Percentiles rank a stretch among this genome's conserved stretches.
Conservation (phyloP, 2,113 vertebrate species). For the Bufo bufo region DNA sequence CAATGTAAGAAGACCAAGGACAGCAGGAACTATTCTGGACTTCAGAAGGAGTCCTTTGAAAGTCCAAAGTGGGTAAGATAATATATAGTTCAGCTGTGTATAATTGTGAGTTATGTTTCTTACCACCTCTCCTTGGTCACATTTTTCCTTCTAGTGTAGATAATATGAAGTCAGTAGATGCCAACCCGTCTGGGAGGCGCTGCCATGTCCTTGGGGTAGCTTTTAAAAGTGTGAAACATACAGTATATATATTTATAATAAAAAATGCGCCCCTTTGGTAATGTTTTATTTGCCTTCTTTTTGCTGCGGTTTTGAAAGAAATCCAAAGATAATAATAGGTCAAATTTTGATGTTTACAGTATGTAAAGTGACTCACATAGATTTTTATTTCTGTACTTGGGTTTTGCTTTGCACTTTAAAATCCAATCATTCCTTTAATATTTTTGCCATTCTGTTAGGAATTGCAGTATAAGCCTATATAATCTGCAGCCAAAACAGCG, state of each 20-base stretch:
- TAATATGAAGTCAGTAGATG: conserved; percentile 6
- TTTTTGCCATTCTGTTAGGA: not conserved
- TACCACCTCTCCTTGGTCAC: conserved; percentile 13
- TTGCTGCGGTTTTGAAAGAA: not conserved
- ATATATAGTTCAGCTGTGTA: conserved; percentile 45
- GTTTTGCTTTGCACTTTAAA: too few relatives aligned
- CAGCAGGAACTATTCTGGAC: conserved; percentile 29
- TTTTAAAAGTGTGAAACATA: conserved; percentile 1
- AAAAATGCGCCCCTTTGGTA: not conserved
- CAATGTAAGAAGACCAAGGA: not conserved
- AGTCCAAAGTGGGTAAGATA: conserved; percentile 24
- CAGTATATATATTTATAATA: not conserved
- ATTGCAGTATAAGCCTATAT: not conserved
- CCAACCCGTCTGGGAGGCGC: conserved; percentile 24
- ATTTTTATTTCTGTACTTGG: not conserved
- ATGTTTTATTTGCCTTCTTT: not conserved
- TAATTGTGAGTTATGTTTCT: conserved; percentile 40
- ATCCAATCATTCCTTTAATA: not conserved
- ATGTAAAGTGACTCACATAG: not conserved
- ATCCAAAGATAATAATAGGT: not conserved
- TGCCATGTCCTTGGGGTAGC: not conserved
- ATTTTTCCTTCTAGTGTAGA: conserved; percentile 11
- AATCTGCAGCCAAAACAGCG: too few relatives aligned
- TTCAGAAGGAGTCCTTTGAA: conserved; percentile 22
- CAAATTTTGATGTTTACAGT: not conserved